Conservation (phyloP, 2,113 vertebrate genomes). For the Epinephelus fuscoguttatus region DNA sequence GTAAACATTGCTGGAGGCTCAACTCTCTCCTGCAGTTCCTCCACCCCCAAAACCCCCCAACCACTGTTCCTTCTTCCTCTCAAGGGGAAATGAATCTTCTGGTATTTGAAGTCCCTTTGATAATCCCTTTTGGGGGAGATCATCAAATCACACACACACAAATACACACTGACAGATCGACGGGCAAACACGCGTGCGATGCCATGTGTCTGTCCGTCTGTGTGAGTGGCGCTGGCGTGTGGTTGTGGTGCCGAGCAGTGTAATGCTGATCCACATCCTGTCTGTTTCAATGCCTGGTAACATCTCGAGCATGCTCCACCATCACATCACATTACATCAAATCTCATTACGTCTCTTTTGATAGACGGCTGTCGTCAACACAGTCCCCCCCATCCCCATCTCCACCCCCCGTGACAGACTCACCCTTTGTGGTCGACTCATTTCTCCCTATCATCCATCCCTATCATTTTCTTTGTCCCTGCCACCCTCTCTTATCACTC, state of each 20-base stretch:
- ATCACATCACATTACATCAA: constrained; percentile 61
- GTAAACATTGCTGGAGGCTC: constrained; percentile 57
- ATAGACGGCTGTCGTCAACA: constrained; percentile 49
- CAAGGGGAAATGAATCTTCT: constrained; percentile 31
- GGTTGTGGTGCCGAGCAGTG: constrained; percentile 16
- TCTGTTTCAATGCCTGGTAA: constrained; percentile 33
- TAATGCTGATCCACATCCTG: constrained; percentile 50
- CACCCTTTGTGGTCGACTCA: constrained; percentile 41
- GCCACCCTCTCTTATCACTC: constrained; percentile 52
- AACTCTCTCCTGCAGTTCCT: constrained; percentile 23
- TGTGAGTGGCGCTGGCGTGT: background rate
- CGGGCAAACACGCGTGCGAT: background rate
- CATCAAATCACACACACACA: constrained; percentile 24
- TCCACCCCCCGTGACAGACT: constrained; percentile 26
- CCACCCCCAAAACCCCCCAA: background rate
- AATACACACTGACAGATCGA: constrained; percentile 36
- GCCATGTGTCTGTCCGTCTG: background rate
- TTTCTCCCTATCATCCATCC: constrained; percentile 41
- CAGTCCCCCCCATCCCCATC: constrained; percentile 1
- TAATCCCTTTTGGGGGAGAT: constrained; percentile 29
- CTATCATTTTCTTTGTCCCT: constrained; percentile 54
- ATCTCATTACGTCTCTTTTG: constrained; percentile 58
- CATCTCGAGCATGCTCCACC: constrained; percentile 24
- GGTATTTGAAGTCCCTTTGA: constrained; percentile 38
- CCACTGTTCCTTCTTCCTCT: constrained; percentile 10